Percentiles rank a stretch among this genome's conserved stretches.
phyloP scores from a whole-genome alignment of 2,113 vertebrate species.

The Bombycilla garrulus region DNA sequence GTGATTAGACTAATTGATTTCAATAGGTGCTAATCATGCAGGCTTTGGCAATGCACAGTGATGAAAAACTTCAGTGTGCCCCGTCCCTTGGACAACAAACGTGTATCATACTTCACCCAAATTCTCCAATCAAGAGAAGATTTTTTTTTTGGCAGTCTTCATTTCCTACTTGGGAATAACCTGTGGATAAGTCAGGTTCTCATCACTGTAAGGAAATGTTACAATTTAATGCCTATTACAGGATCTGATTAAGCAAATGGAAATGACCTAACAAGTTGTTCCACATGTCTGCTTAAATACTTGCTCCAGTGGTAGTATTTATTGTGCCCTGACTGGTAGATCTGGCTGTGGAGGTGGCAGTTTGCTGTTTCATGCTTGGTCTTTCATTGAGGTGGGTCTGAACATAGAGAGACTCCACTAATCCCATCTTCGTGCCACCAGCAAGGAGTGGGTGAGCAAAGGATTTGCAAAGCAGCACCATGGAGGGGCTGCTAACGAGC shows the following conservation, averaged over 20 bases:
- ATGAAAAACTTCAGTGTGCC: background rate
- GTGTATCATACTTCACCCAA: background rate
- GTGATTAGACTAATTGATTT: conserved; percentile 61
- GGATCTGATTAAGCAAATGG: conserved; percentile 35
- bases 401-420: accelerated
- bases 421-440: background rate
- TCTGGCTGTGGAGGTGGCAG: background rate
- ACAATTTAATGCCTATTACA: background rate
- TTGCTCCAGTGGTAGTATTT: background rate
- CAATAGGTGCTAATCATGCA: conserved; percentile 38
- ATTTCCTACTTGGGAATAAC: background rate
- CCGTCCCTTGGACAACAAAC: background rate
- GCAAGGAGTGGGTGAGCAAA: background rate
- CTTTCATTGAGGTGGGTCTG: background rate
- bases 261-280: conserved; percentile 28
- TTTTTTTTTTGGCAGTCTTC: background rate
- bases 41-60: background rate
- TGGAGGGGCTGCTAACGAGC: background rate
- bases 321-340: background rate
- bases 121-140: background rate
- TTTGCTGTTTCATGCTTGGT: background rate
- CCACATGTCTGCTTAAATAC: background rate
- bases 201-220: background rate
- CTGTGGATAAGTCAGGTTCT: background rate
- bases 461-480: background rate